These are phyloP conservation scores for Salvator merianae DNA, from an alignment of 2,113 vertebrate genomes.

Conservation along the genomic window DNA sequence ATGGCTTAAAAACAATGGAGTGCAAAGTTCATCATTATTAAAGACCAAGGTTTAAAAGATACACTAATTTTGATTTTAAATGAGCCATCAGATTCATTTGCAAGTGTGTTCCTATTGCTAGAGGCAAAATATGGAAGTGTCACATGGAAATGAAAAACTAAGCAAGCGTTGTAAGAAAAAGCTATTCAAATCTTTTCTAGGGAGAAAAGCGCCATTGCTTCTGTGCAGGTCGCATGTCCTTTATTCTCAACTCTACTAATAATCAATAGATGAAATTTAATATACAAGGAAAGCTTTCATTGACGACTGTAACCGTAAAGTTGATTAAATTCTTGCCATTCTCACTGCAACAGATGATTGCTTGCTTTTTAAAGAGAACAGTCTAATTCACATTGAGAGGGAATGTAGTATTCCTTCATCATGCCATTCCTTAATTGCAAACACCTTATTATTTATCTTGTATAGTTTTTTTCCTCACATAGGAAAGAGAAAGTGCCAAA, in stretches of 20 bases:
- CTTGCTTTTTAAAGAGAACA: slow-evolving; percentile 40
- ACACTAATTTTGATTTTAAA: neutral
- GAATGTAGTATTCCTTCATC: slow-evolving; percentile 6
- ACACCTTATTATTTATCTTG: neutral
- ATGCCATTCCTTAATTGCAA: slow-evolving; percentile 8
- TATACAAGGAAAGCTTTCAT: neutral
- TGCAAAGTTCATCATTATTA: neutral
- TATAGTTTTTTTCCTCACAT: neutral
- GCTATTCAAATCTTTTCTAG: neutral
- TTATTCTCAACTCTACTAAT: neutral
- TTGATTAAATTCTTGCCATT: neutral
- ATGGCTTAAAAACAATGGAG: neutral
- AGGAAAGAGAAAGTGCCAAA: neutral
- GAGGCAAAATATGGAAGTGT: neutral
- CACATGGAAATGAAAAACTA: neutral
- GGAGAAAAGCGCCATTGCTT: neutral
- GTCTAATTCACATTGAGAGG: slow-evolving; percentile 48
- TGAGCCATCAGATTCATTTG: neutral
- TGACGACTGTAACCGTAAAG: neutral
- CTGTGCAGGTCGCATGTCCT: neutral
- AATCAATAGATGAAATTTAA: neutral
- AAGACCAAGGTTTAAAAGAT: neutral
- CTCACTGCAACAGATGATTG: neutral
- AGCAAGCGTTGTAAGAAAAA: neutral
- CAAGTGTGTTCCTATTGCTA: neutral